Base-by-base conservation (phyloP, 2,113 vertebrate genomes). In the Polyodon spathula region DNA sequence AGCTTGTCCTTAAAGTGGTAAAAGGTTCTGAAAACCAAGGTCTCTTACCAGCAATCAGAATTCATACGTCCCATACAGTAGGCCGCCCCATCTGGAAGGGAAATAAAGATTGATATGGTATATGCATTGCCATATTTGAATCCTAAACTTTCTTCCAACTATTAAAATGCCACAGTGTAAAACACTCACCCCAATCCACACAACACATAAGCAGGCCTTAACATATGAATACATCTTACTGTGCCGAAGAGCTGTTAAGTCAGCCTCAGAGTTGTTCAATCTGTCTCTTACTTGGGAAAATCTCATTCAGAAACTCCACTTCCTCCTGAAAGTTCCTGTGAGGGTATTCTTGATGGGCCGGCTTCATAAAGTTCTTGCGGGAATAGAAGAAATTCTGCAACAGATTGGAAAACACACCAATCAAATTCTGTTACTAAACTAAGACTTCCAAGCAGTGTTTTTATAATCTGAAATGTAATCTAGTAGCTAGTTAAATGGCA, bases 1-100 rank as follows among this genome's bases (percentile, higher is more conserved):
- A n/a, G n/a, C n/a, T n/a, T n/a, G n/a, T n/a, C n/a, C n/a, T n/a
- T n/a, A n/a, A n/a, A n/a, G n/a, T n/a, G n/a, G n/a, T n/a, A n/a
- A 55, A n/a, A 6, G 16, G 37, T 38, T 27, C n/a, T 17, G 9
- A 42, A 10, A 42, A 40, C 7, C 16, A 58, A 27, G 54, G 12
- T 4, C 37, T 40, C 82, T 69, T 84, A 99, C 94, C 96, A 99
- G 89, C 96, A 99, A 88, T 99, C 96, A 88, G 93, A 95, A 85
- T 99, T 99, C 88, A 99, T 89, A 81, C 95, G 96, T 71, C 96
- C 96, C 96, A 99, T 99, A 83, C 96, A 99, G 80, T 99, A 99
- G 75, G 96, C 92, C 85, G 96, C 96, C 86, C 96, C 96, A 87
- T 98, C 96, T 99, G 69, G 54, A 73, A 17, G 38, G 71, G 63